Evolutionary conservation across 2,888 invertebrate genomes (phyloP).

Genomic region (Panopea generosa): DNA sequence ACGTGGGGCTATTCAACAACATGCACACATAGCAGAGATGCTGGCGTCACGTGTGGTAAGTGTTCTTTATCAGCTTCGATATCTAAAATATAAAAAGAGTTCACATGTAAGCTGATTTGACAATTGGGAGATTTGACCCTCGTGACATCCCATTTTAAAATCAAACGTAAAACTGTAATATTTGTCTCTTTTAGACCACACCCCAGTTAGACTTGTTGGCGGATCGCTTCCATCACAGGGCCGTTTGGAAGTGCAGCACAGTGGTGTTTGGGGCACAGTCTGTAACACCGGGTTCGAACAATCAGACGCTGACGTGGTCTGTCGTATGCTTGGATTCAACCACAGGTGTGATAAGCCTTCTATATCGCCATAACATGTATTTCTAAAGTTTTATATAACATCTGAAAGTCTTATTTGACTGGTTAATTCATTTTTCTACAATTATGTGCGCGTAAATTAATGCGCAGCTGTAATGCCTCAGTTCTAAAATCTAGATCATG

Average conservation of each 20-base stretch:
- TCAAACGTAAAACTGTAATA: too few species aligned
- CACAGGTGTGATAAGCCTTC: too few species aligned
- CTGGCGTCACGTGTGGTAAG: slow-evolving; percentile 55
- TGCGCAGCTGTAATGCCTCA: too few species aligned
- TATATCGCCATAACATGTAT: too few species aligned
- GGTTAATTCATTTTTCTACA: too few species aligned
- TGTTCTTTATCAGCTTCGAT: neutral
- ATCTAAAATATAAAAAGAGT: neutral
- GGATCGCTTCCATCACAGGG: slow-evolving; percentile 63
- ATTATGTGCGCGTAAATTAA: too few species aligned
- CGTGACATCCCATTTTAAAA: too few species aligned
- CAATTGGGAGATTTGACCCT: too few species aligned
- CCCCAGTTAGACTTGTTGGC: slow-evolving; percentile 58
- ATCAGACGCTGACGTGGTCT: slow-evolving; percentile 55
- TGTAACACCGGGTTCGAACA: slow-evolving; percentile 48
- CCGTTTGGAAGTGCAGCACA: slow-evolving; percentile 58
- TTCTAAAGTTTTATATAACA: too few species aligned
- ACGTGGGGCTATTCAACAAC: slow-evolving; percentile 11
- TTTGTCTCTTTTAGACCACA: slow-evolving; percentile 50
- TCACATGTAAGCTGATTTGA: too few species aligned
- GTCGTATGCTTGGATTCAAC: slow-evolving; percentile 59
- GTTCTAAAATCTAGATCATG: too few species aligned
- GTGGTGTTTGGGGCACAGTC: slow-evolving; percentile 63
- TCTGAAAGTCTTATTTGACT: too few species aligned
- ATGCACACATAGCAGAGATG: slow-evolving; percentile 43